A percentile compares a stretch with the other conserved stretches of the same genome.
phyloP scores from a whole-genome alignment of 2,888 invertebrate species.

The Microctonus hyperodae region DNA sequence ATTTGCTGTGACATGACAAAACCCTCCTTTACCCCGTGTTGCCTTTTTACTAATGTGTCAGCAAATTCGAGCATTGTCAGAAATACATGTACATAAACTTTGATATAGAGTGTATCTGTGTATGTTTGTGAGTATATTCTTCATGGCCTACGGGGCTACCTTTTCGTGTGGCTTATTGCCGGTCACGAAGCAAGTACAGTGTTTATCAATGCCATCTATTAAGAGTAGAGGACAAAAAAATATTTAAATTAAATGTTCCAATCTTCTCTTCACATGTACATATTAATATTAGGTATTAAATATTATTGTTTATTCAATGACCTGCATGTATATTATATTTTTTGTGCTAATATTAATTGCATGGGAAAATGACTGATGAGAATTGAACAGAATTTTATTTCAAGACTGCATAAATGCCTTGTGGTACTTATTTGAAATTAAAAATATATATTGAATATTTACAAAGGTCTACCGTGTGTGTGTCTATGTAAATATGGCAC shows the following conservation, averaged over 20 bases:
- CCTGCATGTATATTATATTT: too few species aligned
- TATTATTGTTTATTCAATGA: too few species aligned
- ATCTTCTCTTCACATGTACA: too few species aligned
- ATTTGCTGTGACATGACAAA: conserved; percentile 29
- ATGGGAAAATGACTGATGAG: conserved; percentile 7
- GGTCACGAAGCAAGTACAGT: conserved; percentile 56
- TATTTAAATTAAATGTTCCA: not conserved
- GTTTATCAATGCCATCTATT: conserved; percentile 56
- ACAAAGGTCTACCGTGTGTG: too few species aligned
- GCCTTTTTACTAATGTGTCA: conserved; percentile 34
- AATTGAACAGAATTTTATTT: too few species aligned
- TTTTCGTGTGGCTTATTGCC: conserved; percentile 52
- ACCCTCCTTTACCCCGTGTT: not conserved
- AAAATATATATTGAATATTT: too few species aligned
- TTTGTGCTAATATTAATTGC: not conserved
- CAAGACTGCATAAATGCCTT: too few species aligned
- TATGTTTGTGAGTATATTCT: not conserved
- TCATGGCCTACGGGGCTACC: conserved; percentile 22
- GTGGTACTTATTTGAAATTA: too few species aligned
- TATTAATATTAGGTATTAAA: too few species aligned
- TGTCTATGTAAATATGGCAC: conserved; percentile 1
- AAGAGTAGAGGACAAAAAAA: conserved; percentile 56
- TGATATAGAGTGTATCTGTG: conserved; percentile 6
- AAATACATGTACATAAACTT: conserved; percentile 12
- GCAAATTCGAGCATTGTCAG: conserved; percentile 37